Conservation (phyloP, 2,797 vertebrate genomes). For the Amblyraja radiata region DNA sequence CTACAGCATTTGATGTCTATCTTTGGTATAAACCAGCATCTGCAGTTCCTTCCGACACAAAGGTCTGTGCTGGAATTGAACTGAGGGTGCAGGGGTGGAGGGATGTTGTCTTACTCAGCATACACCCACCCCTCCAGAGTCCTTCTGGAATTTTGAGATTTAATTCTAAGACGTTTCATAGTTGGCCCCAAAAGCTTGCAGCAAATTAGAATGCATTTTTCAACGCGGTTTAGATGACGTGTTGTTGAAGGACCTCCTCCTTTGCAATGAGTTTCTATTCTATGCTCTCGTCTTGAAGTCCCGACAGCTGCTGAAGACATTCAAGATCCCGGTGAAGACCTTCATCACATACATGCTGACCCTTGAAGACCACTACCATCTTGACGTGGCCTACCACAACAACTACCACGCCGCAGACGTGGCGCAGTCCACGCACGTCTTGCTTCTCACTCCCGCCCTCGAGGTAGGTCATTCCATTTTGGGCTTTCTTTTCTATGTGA, state of each 20-base stretch:
- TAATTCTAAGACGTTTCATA: neutral
- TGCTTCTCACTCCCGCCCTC: constrained; percentile 79
- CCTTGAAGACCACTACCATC: constrained; percentile 83
- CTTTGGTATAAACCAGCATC: too few species aligned
- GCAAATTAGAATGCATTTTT: neutral
- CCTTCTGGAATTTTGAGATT: neutral
- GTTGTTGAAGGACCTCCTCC: neutral
- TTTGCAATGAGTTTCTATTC: constrained; percentile 20
- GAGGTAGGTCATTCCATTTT: constrained; percentile 59
- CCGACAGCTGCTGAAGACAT: constrained; percentile 81
- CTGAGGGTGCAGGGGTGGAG: neutral
- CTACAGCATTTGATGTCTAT: too few species aligned
- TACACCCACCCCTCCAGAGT: neutral
- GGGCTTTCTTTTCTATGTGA: too few species aligned
- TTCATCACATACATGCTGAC: constrained; percentile 87
- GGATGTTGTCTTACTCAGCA: neutral
- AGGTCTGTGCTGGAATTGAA: neutral
- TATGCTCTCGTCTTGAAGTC: constrained; percentile 56
- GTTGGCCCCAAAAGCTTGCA: neutral
- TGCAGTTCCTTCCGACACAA: too few species aligned
- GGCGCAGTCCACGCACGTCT: constrained; percentile 83
- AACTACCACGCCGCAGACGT: constrained; percentile 86
- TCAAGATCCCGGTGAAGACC: constrained; percentile 74
- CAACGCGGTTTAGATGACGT: neutral
- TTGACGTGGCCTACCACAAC: constrained; percentile 85